A percentile compares a stretch with the other conserved stretches of the same genome.
phyloP scores from a whole-genome alignment of 2,113 vertebrate genomes.

The Eolophus roseicapilla region DNA sequence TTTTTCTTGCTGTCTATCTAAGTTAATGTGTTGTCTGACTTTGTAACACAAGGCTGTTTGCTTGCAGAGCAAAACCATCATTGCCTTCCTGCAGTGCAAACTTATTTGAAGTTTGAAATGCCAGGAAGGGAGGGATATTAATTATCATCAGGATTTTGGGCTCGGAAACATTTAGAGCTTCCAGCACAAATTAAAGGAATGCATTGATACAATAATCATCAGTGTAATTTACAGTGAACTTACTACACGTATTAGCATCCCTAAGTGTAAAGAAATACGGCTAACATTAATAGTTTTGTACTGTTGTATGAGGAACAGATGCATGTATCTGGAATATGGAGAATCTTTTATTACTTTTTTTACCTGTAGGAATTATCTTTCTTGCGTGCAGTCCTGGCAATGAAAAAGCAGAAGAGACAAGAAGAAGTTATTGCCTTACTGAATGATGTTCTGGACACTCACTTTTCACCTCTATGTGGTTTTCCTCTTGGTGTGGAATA shows the following conservation, averaged over 20 bases:
- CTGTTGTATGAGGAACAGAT: neutral
- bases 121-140: neutral
- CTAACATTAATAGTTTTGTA: neutral
- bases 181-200: neutral
- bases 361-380: conserved; percentile 85
- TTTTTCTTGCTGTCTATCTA: neutral
- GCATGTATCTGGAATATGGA: neutral
- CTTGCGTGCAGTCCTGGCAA: conserved; percentile 84
- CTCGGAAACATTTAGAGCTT: neutral
- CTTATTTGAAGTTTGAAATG: neutral
- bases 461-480: conserved; percentile 87
- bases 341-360: neutral
- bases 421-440: conserved; percentile 87
- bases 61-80: neutral
- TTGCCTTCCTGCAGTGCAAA: neutral
- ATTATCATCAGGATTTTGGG: neutral
- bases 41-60: neutral
- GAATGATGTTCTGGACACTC: conserved; percentile 90
- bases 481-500: conserved; percentile 92
- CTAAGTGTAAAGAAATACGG: neutral
- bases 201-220: neutral
- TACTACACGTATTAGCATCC: neutral
- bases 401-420: conserved; percentile 79
- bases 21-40: neutral
- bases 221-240: neutral